Conservation (phyloP, 1,140 invertebrate species). For the Brachionus rotundiformis region DNA sequence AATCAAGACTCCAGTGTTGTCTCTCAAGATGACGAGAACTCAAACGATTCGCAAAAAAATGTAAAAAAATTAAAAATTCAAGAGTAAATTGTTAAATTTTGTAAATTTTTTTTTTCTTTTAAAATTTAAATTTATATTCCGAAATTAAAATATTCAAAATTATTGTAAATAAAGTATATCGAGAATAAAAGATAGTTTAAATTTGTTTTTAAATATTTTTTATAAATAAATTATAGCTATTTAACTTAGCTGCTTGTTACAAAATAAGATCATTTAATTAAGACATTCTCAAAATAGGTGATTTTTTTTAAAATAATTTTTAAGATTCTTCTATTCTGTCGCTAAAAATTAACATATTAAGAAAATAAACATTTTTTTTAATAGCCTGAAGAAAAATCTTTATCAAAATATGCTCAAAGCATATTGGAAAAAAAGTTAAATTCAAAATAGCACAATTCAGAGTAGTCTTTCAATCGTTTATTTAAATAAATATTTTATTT, state of each 20-base stretch:
- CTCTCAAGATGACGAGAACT: neutral
- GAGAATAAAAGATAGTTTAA: no score
- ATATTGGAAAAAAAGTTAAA: neutral
- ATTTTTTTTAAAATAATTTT: neutral
- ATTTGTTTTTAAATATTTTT: no score
- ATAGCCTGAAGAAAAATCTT: neutral
- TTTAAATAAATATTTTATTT: neutral
- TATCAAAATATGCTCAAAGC: neutral
- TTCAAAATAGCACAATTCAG: neutral
- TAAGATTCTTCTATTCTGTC: neutral
- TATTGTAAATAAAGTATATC: neutral
- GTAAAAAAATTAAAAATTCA: constrained; percentile 16
- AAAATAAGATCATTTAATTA: no score
- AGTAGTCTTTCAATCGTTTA: neutral
- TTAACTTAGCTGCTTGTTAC: no score
- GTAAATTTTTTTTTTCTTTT: neutral
- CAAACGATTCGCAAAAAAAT: neutral
- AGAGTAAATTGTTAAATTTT: neutral
- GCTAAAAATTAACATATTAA: neutral
- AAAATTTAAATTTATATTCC: neutral
- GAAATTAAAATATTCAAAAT: neutral
- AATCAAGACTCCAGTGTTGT: neutral
- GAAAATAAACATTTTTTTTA: neutral
- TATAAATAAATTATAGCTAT: no score
- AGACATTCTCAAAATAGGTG: no score